Conservation (phyloP, 2,797 vertebrate species). For the Coregonus ussuriensis region DNA sequence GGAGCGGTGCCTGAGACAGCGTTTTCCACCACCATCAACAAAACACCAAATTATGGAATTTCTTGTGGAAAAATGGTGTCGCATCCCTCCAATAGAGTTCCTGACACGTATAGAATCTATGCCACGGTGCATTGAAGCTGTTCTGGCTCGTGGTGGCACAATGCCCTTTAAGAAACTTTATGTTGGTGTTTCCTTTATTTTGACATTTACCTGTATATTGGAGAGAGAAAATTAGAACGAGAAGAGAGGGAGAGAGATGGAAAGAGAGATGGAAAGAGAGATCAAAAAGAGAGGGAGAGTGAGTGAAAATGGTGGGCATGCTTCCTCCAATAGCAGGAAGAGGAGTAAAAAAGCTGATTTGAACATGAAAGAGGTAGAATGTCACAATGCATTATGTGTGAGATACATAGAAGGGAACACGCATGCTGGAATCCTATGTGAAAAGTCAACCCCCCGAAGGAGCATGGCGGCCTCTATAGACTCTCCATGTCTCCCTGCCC, state of each 20-base stretch:
- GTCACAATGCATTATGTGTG: constrained; percentile 57
- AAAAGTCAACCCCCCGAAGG: constrained; percentile 30
- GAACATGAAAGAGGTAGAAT: constrained; percentile 62
- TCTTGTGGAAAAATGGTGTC: too few species aligned
- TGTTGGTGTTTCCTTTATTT: too few species aligned
- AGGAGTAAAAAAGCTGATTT: constrained; percentile 43
- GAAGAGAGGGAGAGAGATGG: not conserved
- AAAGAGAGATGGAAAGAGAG: not conserved
- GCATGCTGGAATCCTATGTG: constrained; percentile 3
- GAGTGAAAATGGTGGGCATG: not conserved
- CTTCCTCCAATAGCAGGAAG: not conserved
- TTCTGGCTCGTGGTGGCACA: too few species aligned
- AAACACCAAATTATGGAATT: too few species aligned
- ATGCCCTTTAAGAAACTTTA: too few species aligned
- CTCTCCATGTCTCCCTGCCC: constrained; percentile 34
- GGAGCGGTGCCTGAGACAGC: too few species aligned
- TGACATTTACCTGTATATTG: not conserved
- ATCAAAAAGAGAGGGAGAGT: not conserved
- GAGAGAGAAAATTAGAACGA: not conserved
- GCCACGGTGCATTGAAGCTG: too few species aligned
- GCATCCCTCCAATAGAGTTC: too few species aligned
- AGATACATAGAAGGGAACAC: constrained; percentile 27
- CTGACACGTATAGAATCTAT: too few species aligned
- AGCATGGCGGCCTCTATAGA: constrained; percentile 16
- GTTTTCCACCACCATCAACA: too few species aligned